A percentile compares a stretch with the other conserved stretches of the same genome.
phyloP scores from a whole-genome alignment of 2,797 vertebrate species.

The Onychomys torridus region DNA sequence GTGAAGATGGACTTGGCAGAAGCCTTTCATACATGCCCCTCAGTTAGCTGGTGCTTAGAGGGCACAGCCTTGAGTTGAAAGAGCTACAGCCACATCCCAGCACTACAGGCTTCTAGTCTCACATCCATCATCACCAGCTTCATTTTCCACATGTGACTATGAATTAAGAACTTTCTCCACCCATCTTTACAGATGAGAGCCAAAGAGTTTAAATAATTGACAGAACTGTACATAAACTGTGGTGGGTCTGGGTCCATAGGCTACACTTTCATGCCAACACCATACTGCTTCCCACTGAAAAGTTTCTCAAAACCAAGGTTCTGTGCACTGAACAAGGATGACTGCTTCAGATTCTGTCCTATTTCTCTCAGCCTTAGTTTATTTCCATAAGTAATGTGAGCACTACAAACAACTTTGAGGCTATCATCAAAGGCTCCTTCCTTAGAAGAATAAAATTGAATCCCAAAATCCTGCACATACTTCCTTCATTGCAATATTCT shows the following conservation, averaged over 20 bases:
- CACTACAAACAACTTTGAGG: not conserved
- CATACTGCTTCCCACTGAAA: not conserved
- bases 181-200: not conserved
- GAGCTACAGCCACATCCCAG: not conserved
- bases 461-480: not conserved
- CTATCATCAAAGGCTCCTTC: conserved; percentile 41
- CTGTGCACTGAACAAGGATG: not conserved
- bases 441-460: conserved; percentile 51
- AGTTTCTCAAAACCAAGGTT: not conserved
- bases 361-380: not conserved
- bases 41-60: not conserved
- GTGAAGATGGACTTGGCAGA: not conserved
- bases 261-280: not conserved
- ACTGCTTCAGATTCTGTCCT: not conserved
- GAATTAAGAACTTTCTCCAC: not conserved
- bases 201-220: not conserved
- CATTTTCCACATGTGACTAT: not conserved
- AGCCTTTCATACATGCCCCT: not conserved
- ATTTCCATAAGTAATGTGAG: not conserved
- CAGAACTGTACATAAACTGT: not conserved
- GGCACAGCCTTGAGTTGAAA: not conserved
- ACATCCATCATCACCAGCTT: not conserved
- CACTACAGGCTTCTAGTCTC: not conserved
- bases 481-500: not conserved
- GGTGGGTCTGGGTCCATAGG: not conserved